Percentiles rank a stretch among this genome's conserved stretches.
Evolutionary conservation across 2,797 vertebrate species (phyloP).

Genomic region (Syngnathus acus): DNA sequence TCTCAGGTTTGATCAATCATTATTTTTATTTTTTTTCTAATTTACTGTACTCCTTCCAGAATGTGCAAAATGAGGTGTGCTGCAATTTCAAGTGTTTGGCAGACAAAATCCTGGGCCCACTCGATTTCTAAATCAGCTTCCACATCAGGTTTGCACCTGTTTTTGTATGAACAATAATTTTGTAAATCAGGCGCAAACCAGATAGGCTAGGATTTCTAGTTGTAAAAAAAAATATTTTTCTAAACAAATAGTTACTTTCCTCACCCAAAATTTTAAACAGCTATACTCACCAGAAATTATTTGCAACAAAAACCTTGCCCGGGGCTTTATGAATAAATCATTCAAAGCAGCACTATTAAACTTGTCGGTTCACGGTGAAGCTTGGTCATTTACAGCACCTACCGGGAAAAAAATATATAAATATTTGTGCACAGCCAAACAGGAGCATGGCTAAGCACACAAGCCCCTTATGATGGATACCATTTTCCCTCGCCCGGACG

Average conservation of each 20-base stretch:
- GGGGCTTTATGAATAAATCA: neutral
- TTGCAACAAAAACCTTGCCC: constrained; percentile 1
- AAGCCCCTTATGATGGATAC: too few species aligned
- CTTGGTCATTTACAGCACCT: neutral
- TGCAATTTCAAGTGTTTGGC: neutral
- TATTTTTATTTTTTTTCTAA: neutral
- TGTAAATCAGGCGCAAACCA: neutral
- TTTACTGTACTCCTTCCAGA: neutral
- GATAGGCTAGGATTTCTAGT: neutral
- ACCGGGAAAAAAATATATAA: neutral
- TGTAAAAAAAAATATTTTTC: neutral
- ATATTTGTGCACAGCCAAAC: neutral
- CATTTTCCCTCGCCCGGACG: too few species aligned
- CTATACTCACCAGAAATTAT: neutral
- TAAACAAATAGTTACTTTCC: neutral
- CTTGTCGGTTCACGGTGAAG: neutral
- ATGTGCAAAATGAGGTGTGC: neutral
- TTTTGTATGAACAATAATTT: neutral
- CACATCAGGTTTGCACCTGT: neutral
- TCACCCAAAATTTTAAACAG: neutral
- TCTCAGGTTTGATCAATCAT: neutral
- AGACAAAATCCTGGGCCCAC: neutral
- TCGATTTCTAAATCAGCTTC: neutral
- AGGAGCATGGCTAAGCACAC: neutral
- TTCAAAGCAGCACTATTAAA: neutral